These are phyloP conservation scores for Rissa tridactyla DNA, from an alignment of 2,113 vertebrate species.

Conservation along the genomic window DNA sequence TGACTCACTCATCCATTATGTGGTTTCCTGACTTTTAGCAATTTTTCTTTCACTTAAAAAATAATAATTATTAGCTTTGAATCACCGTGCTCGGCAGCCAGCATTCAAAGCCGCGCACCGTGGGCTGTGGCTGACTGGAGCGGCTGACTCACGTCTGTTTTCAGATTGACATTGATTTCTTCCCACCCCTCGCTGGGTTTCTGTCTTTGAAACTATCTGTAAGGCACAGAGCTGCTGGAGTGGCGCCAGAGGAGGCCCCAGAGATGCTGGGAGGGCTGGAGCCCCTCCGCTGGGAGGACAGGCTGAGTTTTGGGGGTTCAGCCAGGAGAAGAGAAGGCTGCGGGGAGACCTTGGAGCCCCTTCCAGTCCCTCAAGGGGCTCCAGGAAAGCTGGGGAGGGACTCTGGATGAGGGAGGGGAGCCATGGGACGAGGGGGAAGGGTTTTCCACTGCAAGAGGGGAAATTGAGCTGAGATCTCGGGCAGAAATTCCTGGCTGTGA, in stretches of 20 bases:
- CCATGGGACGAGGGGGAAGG: no score
- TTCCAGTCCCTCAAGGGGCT: no score
- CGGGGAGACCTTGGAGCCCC: no score
- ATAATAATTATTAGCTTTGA: not conserved
- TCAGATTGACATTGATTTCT: not conserved
- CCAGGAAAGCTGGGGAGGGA: no score
- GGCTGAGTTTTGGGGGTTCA: no score
- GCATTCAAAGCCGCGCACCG: not conserved
- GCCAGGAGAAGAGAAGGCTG: no score
- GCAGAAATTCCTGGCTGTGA: no score
- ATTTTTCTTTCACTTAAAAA: not conserved
- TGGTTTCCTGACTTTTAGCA: slow-evolving; percentile 47
- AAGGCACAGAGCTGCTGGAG: not conserved
- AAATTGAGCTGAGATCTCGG: no score
- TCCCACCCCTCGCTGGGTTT: not conserved
- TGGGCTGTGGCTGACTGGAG: not conserved
- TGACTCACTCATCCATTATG: slow-evolving; percentile 64
- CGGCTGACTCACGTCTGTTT: not conserved
- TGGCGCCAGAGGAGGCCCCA: no score
- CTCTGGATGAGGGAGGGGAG: no score
- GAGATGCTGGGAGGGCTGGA: not conserved
- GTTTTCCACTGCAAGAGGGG: no score
- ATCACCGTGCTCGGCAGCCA: not conserved
- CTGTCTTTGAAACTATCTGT: fast-evolving
- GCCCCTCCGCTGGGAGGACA: not conserved